These are phyloP conservation scores for Dicentrarchus labrax DNA, from an alignment of 2,113 vertebrate species.

Conservation along the genomic window DNA sequence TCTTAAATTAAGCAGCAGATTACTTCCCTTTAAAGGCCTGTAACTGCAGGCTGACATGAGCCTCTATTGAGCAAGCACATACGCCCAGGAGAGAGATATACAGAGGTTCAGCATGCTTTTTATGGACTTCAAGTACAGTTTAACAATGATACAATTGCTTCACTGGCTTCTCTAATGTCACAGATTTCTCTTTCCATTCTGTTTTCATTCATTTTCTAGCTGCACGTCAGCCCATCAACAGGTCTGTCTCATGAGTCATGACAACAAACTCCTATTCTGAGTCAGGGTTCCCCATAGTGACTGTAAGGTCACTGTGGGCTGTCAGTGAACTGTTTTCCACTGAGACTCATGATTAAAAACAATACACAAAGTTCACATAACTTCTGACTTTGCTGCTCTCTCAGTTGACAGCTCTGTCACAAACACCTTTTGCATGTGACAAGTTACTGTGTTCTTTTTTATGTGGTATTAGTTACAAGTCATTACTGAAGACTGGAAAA, in stretches of 20 bases:
- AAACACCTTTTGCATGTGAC: neutral
- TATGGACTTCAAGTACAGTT: neutral
- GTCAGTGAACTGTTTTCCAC: neutral
- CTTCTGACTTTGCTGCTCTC: neutral
- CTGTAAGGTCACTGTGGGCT: neutral
- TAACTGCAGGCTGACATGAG: neutral
- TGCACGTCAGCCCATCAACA: neutral
- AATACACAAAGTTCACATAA: too few species aligned
- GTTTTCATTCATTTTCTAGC: neutral
- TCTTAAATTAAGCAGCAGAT: neutral
- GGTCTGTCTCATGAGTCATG: neutral
- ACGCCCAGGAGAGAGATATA: neutral
- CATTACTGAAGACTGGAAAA: neutral
- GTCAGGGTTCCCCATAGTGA: neutral
- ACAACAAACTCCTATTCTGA: neutral
- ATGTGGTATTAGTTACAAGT: neutral
- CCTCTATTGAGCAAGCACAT: neutral
- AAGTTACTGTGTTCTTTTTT: neutral
- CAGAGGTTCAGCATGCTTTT: neutral
- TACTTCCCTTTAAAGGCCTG: neutral
- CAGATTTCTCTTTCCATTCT: neutral
- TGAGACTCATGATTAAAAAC: neutral
- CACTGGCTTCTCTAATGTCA: neutral
- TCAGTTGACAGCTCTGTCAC: neutral
- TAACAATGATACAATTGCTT: neutral